A percentile compares a stretch with the other conserved stretches of the same genome.
phyloP scores from a whole-genome alignment of 2,888 invertebrate species.

The Nudaria mundana region DNA sequence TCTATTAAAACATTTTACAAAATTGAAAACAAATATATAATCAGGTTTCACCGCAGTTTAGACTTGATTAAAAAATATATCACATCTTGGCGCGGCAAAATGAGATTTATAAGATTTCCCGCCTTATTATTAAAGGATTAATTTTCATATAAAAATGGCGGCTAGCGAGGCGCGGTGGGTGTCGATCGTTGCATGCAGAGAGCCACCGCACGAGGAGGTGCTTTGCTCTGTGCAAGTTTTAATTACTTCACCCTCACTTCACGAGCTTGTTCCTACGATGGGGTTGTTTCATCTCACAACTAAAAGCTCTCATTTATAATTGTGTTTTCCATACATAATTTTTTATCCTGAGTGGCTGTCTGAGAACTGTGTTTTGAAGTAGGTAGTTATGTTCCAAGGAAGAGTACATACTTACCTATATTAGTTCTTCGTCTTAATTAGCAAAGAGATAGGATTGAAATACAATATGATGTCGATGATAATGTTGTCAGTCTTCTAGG shows the following conservation, averaged over 20 bases:
- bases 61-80: too few relatives aligned
- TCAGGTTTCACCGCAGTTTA: too few relatives aligned
- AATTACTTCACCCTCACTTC: slow-evolving; percentile 69
- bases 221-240: slow-evolving; percentile 59
- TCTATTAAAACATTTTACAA: too few relatives aligned
- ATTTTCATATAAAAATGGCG: slow-evolving; percentile 37
- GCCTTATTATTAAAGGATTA: slow-evolving; percentile 38
- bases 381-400: too few relatives aligned
- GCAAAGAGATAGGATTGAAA: too few relatives aligned
- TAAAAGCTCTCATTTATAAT: slow-evolving; percentile 69
- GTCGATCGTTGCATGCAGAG: slow-evolving; percentile 27
- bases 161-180: slow-evolving; percentile 24
- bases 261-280: slow-evolving; percentile 56
- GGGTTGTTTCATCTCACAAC: slow-evolving; percentile 62
- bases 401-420: too few relatives aligned
- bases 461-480: too few relatives aligned
- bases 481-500: too few relatives aligned
- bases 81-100: slow-evolving; percentile 8
- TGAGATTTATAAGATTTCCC: slow-evolving; percentile 10
- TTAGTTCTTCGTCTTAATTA: too few relatives aligned
- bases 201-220: slow-evolving; percentile 26
- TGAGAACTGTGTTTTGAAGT: too few relatives aligned
- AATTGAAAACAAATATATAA: too few relatives aligned
- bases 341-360: slow-evolving; percentile 46
- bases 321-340: slow-evolving; percentile 48